Conservation (phyloP, 2,113 vertebrate genomes). For the Apistogramma diplotaenia region DNA sequence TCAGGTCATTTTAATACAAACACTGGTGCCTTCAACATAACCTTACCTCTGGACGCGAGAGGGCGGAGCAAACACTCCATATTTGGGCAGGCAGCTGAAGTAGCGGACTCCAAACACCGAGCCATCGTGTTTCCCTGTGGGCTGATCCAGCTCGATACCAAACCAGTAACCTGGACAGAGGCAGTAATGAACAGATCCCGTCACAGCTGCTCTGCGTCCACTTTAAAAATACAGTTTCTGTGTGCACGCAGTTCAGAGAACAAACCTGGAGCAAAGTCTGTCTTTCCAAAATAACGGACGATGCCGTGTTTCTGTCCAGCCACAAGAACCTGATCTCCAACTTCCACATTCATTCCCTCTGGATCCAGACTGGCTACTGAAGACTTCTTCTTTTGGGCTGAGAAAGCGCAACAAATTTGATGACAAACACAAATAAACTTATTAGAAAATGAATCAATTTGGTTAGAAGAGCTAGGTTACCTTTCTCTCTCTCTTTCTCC, state of each 20-base stretch:
- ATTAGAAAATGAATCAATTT: fast-evolving
- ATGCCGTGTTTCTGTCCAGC: conserved; percentile 88
- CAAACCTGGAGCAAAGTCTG: conserved; percentile 87
- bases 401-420: fast-evolving
- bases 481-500: conserved; percentile 64
- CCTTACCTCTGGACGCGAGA: conserved; percentile 88
- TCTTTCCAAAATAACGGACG: conserved; percentile 88
- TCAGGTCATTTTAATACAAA: background rate
- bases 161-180: conserved; percentile 86
- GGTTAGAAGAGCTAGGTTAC: background rate
- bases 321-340: conserved; percentile 89
- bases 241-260: background rate
- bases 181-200: background rate
- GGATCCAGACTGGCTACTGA: conserved; percentile 82
- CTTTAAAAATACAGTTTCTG: background rate
- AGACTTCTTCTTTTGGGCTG: conserved; percentile 83
- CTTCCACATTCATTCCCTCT: conserved; percentile 83
- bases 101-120: conserved; percentile 91
- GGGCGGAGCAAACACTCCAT: conserved; percentile 90
- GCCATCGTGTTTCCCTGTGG: conserved; percentile 89
- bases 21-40: too few relatives aligned
- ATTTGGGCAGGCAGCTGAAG: conserved; percentile 85
- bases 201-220: background rate
- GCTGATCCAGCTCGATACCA: conserved; percentile 86
- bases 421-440: too few relatives aligned